Evolutionary conservation across 2,113 vertebrate genomes (phyloP).

Genomic region (Cinclus cinclus): DNA sequence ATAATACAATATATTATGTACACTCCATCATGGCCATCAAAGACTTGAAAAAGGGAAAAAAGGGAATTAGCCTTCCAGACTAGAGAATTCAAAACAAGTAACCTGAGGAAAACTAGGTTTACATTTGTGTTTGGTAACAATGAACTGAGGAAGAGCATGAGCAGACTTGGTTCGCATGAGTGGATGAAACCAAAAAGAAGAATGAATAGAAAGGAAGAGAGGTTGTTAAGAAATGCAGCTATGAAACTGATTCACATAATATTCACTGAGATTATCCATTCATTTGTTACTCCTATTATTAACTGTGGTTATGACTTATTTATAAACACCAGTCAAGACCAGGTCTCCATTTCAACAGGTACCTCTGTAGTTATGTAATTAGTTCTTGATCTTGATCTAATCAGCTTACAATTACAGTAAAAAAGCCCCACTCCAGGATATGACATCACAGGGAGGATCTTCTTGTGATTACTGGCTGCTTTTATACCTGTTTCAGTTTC

Average conservation of each 20-base stretch:
- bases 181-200: not conserved
- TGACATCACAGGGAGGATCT: constrained; percentile 49
- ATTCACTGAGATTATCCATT: not conserved
- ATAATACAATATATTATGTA: not conserved
- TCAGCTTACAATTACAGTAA: not conserved
- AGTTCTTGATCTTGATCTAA: not conserved
- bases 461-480: not conserved
- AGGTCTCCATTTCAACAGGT: not conserved
- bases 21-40: not conserved
- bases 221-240: not conserved
- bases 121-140: not conserved
- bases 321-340: not conserved
- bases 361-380: not conserved
- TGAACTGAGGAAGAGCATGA: not conserved
- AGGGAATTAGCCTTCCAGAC: not conserved
- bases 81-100: not conserved
- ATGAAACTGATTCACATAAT: not conserved
- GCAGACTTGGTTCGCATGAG: not conserved
- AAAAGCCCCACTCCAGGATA: not conserved
- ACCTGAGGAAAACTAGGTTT: not conserved
- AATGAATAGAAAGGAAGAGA: not conserved
- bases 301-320: not conserved
- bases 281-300: not conserved
- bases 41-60: not conserved
- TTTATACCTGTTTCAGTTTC: constrained; percentile 9